Evolutionary conservation across 1,140 invertebrate species (phyloP).

Genomic region (Cherax quadricarinatus): DNA sequence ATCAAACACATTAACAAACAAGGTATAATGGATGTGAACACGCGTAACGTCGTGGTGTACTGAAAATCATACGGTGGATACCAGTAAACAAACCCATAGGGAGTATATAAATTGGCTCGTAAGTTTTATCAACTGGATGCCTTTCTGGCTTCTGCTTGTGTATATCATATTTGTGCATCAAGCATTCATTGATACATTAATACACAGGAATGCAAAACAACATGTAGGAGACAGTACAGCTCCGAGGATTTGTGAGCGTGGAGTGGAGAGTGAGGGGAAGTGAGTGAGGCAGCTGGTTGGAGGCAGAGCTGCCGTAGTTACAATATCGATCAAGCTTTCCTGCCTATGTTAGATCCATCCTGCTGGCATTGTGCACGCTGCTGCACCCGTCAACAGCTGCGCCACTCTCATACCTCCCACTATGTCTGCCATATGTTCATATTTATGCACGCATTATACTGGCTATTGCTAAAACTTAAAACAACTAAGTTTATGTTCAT

Average conservation of each 20-base stretch:
- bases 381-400: not conserved
- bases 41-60: not conserved
- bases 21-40: not conserved
- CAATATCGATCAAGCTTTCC: slow-evolving; percentile 48
- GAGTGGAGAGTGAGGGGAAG: not conserved
- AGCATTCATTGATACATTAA: not conserved
- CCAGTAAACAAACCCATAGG: not conserved
- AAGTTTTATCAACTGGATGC: slow-evolving; percentile 7
- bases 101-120: no score
- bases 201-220: not conserved
- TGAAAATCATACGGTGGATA: no score
- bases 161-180: not conserved
- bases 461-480: not conserved
- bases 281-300: slow-evolving; percentile 20
- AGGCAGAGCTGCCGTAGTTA: slow-evolving; percentile 21
- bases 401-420: not conserved
- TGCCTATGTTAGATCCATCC: slow-evolving; percentile 32
- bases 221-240: not conserved
- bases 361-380: not conserved
- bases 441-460: not conserved
- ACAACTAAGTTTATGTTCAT: no score
- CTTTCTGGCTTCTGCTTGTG: not conserved
- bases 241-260: not conserved
- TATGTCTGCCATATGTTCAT: not conserved
- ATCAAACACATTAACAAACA: not conserved